Conservation (phyloP, 1,140 invertebrate species). For the Caenorhabditis elegans region WBcel235 BX284603.4:6121501-6122000, state of each 20-base stretch:
- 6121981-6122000: slow-evolving; percentile 78
- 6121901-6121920: slow-evolving; percentile 68
- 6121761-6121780: too few species aligned
- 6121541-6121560: slow-evolving; percentile 77
- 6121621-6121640: slow-evolving; percentile 81
- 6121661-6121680: slow-evolving; percentile 94
- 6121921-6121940: slow-evolving; percentile 85
- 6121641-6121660: slow-evolving; percentile 93
- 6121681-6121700: slow-evolving; percentile 72
- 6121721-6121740: too few species aligned
- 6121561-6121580: slow-evolving; percentile 78
- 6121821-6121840: too few species aligned
- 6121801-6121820: too few species aligned
- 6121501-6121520: slow-evolving; percentile 61
- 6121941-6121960: slow-evolving; percentile 84
- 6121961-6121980: slow-evolving; percentile 44
- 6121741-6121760: too few species aligned
- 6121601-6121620: slow-evolving; percentile 74
- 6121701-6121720: background rate
- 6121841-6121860: background rate
- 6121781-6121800: too few species aligned
- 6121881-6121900: slow-evolving; percentile 49
- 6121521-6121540: slow-evolving; percentile 81
- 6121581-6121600: slow-evolving; percentile 88
- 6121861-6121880: slow-evolving; percentile 13